Evolutionary conservation across 2,113 vertebrate genomes (phyloP), one percentile per base, ranked within the genome.

Genomic region (Chaenogobius annularis): DNA sequence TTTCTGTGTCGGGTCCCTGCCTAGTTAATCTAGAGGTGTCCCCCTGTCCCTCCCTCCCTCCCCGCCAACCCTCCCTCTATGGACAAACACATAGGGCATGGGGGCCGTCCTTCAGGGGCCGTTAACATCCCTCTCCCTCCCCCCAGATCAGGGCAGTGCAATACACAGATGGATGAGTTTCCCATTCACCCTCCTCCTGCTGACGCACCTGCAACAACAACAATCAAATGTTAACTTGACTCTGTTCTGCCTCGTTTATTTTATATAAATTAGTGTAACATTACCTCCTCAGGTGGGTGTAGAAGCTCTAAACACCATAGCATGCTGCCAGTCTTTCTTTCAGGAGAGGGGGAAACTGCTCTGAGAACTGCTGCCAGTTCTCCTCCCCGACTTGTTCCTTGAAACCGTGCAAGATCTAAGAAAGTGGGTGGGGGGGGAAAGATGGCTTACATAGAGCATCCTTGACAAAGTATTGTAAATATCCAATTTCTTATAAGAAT

Each of bases 301-400:
- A 72, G 80, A 77, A 85, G 75, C 70, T 90, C 93, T 96, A 97
- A 92, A 97, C 96, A 63, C 96, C 96, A 0, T 97, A 97, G 92
- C 96, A 97, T 50, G 95, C 96, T 70, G 95, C 95, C 88, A 97
- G 93, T 83, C 96, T 92, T 85, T 97, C 96, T 89, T 97, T 97
- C 79, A 97, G 94, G 89, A 96, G 92, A 1, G 95, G 96, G 1
- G 96, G 96, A 85, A 97, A 97, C 92, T 97, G 96, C 90, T 97
- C 96, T 0, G 96, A 97, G 81, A 97, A 97, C 91, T 97, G 96
- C 82, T 95, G 95, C 96, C 96, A 97, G 88, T 96, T 97, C 71
- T 97, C 96, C 87, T 96, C 96, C 11, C 96, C 96, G 0, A 97
- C 96, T 85, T 97, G 96, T 87, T 96, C 96, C 91, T 97, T 97